Evolutionary conservation across 2,797 vertebrate genomes (phyloP).

Genomic region (Eurystomus glaucurus): DNA sequence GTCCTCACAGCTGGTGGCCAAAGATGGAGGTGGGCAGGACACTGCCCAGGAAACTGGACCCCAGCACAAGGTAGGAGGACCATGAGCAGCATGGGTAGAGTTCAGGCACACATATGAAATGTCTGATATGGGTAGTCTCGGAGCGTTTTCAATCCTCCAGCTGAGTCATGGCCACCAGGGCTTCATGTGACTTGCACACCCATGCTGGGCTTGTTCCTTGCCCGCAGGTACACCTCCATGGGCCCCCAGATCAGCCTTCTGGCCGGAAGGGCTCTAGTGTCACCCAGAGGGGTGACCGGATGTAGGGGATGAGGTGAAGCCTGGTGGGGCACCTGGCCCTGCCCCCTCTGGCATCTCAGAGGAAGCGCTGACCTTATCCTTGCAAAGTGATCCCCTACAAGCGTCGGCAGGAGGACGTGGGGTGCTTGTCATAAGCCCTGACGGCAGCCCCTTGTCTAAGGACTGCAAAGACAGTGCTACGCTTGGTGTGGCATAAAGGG

Average conservation of each 20-base stretch:
- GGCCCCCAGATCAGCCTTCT: not conserved
- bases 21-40: not conserved
- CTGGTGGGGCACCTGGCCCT: not conserved
- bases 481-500: not conserved
- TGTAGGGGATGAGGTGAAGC: not conserved
- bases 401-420: accelerated
- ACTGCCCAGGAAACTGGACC: not conserved
- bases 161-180: not conserved
- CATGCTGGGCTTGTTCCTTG: not conserved
- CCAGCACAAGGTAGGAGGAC: not conserved
- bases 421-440: not conserved
- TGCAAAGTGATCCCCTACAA: not conserved
- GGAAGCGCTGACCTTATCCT: not conserved
- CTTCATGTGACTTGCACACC: not conserved
- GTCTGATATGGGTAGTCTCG: accelerated
- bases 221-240: not conserved
- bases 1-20: not conserved
- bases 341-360: not conserved
- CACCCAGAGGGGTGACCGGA: accelerated
- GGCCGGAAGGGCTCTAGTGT: not conserved
- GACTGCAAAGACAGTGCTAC: not conserved
- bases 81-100: accelerated
- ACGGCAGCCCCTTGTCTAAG: not conserved
- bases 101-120: not conserved
- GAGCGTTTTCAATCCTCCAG: not conserved